Evolutionary conservation across 1,140 invertebrate genomes (phyloP), one percentile per base, ranked within the genome.

Genomic region (Drosophila micromelanica): DNA sequence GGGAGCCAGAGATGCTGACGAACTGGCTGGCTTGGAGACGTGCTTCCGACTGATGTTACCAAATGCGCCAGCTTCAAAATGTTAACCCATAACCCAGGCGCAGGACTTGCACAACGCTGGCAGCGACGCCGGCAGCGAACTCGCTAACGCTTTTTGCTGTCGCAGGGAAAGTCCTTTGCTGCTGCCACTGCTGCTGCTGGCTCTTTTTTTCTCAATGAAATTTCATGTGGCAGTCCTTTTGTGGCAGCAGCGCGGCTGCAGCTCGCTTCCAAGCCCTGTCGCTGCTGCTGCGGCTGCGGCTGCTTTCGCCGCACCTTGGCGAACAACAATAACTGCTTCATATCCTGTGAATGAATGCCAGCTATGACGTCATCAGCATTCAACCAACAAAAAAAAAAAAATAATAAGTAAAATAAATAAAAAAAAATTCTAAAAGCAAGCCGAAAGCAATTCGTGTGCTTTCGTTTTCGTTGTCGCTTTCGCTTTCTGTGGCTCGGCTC

Each of bases 301-400:
- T 62, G 75, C 17, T 61, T 55, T 38, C 13, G 61, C 60, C 55
- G 61, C 62, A 67, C 62, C 73, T 68, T 76, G 45, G 52, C 45
- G 27, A 11, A 13, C 17, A 42, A 43, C 35, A 60, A 54, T 35
- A 23, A 30, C 15, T 37, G 23, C 46, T 59, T 79, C 65, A 75
- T 74, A 90, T 90, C 87, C 87, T 91, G 90, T 91, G 90, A 91
- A 91, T 91, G 90, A 91, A 91, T 91, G 90, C 80, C 90, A 91
- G 72, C 64, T 51, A 75, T 90, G 90, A 91, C 90, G 90, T 91
- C 90, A 91, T 74, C 8, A 30, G 65, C 54, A 17, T 38, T 8
- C 23, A 46, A 40, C 37, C 37, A 38, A 55, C 1, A 20, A 20
- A 20, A 20, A 20, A 23, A 1, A n/a, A 5, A 20, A 32, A 35